phyloP scores from a whole-genome alignment of 1,140 invertebrate genomes.

The Ostrea denselamellosa region DNA sequence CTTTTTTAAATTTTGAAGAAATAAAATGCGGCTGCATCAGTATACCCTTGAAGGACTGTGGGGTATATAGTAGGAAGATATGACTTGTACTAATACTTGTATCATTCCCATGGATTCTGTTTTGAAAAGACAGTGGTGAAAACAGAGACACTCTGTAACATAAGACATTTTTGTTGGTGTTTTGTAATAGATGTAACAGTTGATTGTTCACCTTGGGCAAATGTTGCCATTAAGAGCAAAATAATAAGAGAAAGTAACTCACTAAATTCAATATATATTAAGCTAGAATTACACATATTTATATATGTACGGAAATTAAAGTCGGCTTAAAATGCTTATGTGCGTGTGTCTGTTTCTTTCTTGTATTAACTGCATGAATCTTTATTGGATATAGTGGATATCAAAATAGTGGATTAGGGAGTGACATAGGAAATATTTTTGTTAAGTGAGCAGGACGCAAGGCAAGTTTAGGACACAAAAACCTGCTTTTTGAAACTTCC shows the following conservation, averaged over 20 bases:
- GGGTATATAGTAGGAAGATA: neutral
- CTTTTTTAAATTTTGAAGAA: slow-evolving; percentile 13
- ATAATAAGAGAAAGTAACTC: slow-evolving; percentile 21
- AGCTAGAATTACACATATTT: slow-evolving; percentile 38
- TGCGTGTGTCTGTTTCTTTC: neutral
- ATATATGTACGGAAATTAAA: slow-evolving; percentile 37
- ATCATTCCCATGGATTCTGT: slow-evolving; percentile 26
- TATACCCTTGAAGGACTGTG: neutral
- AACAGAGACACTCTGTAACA: neutral
- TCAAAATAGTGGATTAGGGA: no score
- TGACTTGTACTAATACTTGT: slow-evolving; percentile 29
- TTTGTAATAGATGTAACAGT: slow-evolving; percentile 29
- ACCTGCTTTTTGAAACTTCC: no score
- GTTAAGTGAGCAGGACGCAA: no score
- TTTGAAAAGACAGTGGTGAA: neutral
- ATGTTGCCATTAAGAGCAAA: slow-evolving; percentile 19
- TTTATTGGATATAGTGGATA: no score
- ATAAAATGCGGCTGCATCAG: slow-evolving; percentile 13
- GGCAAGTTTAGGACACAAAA: no score
- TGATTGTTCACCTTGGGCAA: slow-evolving; percentile 4
- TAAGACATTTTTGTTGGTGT: slow-evolving; percentile 32
- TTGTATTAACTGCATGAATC: no score
- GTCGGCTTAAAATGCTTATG: neutral
- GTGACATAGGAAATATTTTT: no score
- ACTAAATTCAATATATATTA: slow-evolving; percentile 26